Conservation (phyloP, 2,888 invertebrate genomes). For the Gandaritis pyraliata region DNA sequence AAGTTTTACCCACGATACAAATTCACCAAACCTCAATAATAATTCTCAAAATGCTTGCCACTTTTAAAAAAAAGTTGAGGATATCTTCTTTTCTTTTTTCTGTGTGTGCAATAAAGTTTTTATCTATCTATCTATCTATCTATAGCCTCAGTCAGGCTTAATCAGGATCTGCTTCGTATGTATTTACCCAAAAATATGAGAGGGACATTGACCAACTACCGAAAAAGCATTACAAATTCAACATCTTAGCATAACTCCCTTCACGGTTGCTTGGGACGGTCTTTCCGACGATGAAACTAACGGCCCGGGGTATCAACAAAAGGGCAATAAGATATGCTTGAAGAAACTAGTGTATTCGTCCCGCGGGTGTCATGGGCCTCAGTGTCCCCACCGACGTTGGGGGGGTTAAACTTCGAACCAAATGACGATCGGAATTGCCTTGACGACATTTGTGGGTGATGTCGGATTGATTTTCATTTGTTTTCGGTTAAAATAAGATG, state of each 20-base stretch:
- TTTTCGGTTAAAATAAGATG: constrained; percentile 33
- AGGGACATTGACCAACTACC: constrained; percentile 23
- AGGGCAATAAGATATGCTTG: constrained; percentile 85
- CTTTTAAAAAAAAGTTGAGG: too few relatives aligned
- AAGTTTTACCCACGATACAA: too few relatives aligned
- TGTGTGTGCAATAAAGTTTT: too few relatives aligned
- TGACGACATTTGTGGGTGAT: constrained; percentile 53
- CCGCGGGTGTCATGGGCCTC: constrained; percentile 67
- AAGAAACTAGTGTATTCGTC: constrained; percentile 81
- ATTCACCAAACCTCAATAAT: too few relatives aligned
- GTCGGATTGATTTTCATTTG: constrained; percentile 58
- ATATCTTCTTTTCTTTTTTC: too few relatives aligned
- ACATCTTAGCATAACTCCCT: constrained; percentile 34
- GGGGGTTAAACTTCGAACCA: constrained; percentile 47
- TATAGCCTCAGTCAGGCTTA: too few relatives aligned
- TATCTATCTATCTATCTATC: too few relatives aligned
- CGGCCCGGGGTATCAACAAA: constrained; percentile 82
- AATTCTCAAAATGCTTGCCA: too few relatives aligned
- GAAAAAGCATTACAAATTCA: constrained; percentile 31
- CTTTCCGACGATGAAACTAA: constrained; percentile 79
- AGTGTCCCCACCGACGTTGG: constrained; percentile 50
- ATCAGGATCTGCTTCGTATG: background rate
- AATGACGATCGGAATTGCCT: constrained; percentile 61
- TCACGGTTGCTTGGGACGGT: constrained; percentile 34
- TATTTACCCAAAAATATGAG: background rate